These are phyloP conservation scores for Haliclona indistincta DNA, from an alignment of 37 sponge, comb jelly and placozoan genomes.

Conservation along the genomic window DNA sequence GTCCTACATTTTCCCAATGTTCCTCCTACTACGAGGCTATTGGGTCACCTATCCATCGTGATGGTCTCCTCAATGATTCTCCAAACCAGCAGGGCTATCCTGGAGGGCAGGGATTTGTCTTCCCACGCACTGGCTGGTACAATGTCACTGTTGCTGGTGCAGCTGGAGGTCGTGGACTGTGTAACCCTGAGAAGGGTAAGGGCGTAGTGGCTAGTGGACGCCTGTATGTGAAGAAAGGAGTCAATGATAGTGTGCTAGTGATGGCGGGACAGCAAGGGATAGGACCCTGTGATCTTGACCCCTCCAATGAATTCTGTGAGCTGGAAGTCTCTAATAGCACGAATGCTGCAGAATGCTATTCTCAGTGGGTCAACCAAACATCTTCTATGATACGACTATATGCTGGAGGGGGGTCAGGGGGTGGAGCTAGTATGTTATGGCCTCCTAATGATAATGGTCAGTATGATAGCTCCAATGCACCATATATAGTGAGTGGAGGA, in stretches of 20 bases:
- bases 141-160: constrained; percentile 63
- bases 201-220: constrained; percentile 12
- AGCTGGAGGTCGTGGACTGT: constrained; percentile 57
- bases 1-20: constrained; percentile 30
- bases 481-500: constrained; percentile 37
- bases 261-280: constrained; percentile 53
- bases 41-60: constrained; percentile 10
- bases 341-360: constrained; percentile 3
- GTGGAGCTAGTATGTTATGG: constrained; percentile 56
- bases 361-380: not conserved
- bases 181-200: constrained; percentile 14
- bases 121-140: constrained; percentile 46
- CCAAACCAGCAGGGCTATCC: not conserved
- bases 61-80: not conserved
- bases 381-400: not conserved
- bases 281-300: constrained; percentile 34
- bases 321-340: not conserved
- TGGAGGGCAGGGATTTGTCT: constrained; percentile 49
- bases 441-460: not conserved
- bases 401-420: constrained; percentile 58
- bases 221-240: constrained; percentile 7
- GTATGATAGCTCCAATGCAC: not conserved
- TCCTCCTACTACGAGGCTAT: not conserved
- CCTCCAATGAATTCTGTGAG: constrained; percentile 6
- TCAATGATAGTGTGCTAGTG: constrained; percentile 14